These are phyloP conservation scores for Sitta europaea DNA, from an alignment of 2,113 vertebrate species.

Conservation along the genomic window DNA sequence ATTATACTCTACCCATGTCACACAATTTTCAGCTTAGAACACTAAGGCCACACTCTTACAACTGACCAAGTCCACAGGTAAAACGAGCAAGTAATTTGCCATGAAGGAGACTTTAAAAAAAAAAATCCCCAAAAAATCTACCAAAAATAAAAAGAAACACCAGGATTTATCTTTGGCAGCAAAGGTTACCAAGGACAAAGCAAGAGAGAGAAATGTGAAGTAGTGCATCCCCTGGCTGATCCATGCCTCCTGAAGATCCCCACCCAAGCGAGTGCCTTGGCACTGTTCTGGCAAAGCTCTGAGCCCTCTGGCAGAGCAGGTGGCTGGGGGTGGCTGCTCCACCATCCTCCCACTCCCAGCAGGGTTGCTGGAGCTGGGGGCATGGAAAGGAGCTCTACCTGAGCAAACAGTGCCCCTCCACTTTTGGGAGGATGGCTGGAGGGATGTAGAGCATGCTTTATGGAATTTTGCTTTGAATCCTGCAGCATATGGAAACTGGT, in stretches of 20 bases:
- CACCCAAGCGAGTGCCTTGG: neutral
- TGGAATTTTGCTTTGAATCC: neutral
- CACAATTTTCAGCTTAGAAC: neutral
- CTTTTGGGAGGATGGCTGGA: neutral
- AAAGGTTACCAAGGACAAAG: neutral
- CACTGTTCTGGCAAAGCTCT: neutral
- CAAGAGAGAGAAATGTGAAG: neutral
- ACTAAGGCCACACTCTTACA: neutral
- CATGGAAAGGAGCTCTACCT: neutral
- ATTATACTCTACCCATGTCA: neutral
- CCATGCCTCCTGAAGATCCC: neutral
- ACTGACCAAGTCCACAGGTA: neutral
- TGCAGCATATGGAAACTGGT: constrained; percentile 47
- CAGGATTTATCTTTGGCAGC: neutral
- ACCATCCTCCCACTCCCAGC: neutral
- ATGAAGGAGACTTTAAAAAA: neutral
- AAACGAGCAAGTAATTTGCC: neutral
- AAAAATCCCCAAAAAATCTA: neutral
- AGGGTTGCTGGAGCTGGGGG: neutral
- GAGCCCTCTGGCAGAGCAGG: constrained; percentile 29
- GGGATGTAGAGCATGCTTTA: neutral
- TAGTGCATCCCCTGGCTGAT: neutral
- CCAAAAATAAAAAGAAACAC: neutral
- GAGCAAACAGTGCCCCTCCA: neutral
- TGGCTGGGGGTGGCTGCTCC: constrained; percentile 13